phyloP scores from a whole-genome alignment of 2,888 invertebrate genomes.

The Arctia plantaginis region DNA sequence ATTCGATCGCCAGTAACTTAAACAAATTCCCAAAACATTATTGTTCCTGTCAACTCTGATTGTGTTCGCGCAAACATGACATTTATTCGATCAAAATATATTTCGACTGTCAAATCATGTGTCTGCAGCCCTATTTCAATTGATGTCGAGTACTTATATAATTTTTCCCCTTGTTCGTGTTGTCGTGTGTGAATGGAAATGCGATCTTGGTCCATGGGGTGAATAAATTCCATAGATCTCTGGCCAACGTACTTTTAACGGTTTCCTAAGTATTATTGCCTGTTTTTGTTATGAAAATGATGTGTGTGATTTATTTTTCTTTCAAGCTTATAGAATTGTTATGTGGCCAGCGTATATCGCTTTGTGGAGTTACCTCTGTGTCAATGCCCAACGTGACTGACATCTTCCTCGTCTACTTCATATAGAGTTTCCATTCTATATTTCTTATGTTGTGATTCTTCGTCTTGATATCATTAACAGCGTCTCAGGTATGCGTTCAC shows the following conservation, averaged over 20 bases:
- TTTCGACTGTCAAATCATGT: conserved; percentile 46
- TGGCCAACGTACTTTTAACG: conserved; percentile 73
- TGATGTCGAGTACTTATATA: conserved; percentile 57
- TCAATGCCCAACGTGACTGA: too few relatives aligned
- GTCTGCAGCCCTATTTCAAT: conserved; percentile 54
- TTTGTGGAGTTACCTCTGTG: conserved; percentile 10
- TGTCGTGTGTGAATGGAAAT: conserved; percentile 65
- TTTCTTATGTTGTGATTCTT: background rate
- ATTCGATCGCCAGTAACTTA: conserved; percentile 23
- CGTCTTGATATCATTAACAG: background rate
- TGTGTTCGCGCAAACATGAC: conserved; percentile 33
- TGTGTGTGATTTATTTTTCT: conserved; percentile 54
- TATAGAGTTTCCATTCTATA: background rate
- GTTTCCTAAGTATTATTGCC: conserved; percentile 64
- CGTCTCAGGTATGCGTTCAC: too few relatives aligned
- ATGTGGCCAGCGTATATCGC: conserved; percentile 25
- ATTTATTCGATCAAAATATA: conserved; percentile 46
- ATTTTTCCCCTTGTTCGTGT: conserved; percentile 55
- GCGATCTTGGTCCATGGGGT: conserved; percentile 65
- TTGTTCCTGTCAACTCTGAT: conserved; percentile 24
- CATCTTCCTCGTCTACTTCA: background rate
- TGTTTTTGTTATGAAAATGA: conserved; percentile 69
- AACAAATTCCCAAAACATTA: conserved; percentile 31
- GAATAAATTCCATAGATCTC: conserved; percentile 72
- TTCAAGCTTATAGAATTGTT: conserved; percentile 26